Evolutionary conservation across 30 jellyfish, hydroid and myxozoan genomes (phyloP), one percentile per base, ranked within the genome.

Genomic region (Aurelia aurita): DNA sequence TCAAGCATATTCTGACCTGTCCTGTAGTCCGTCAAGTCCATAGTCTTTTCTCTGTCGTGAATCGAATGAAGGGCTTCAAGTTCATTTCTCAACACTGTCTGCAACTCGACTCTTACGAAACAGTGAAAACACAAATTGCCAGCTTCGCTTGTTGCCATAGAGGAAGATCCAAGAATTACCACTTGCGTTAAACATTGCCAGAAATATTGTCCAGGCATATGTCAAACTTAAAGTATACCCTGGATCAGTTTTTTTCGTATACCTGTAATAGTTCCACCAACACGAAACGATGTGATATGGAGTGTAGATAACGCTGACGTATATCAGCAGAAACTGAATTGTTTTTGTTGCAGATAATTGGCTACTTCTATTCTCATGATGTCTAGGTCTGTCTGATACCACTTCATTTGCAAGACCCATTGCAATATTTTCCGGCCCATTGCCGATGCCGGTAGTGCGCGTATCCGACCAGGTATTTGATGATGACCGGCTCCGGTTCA

Each of bases 231-330:
- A 61, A 4, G 51, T 8, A 39, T 39, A 39, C 51, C 51, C 51
- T 8, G 51, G 51, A 39, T 39, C 51, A 14, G 16, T 61, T 15
- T 61, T 18, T 9, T 18, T 32, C 49, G 20, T 1, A 46, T 22
- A 61, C 35, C 19, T 22, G 14, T 61, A 61, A 22, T 22, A 61
- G 4, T 14, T 21, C 20, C 19, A 61, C 29, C 29, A 19, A 6
- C 47, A 39, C 7, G 73, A 61, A 13, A 61, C 73, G 49, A 61
- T 61, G 18, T 61, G 29, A 22, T 61, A 61, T 22, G 73, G 73
- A 0, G 35, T 19, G 73, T 61, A 61, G 73, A 18, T 18, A 61
- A 61, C 6, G 35, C n/a, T 22, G 19, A 61, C 1, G 35, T 32
- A 32, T 22, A 61, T 19, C 9, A 61, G 31, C 4, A 61, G 21